These are phyloP conservation scores for Sander vitreus DNA, from an alignment of 2,113 vertebrate genomes.

Conservation along the genomic window DNA sequence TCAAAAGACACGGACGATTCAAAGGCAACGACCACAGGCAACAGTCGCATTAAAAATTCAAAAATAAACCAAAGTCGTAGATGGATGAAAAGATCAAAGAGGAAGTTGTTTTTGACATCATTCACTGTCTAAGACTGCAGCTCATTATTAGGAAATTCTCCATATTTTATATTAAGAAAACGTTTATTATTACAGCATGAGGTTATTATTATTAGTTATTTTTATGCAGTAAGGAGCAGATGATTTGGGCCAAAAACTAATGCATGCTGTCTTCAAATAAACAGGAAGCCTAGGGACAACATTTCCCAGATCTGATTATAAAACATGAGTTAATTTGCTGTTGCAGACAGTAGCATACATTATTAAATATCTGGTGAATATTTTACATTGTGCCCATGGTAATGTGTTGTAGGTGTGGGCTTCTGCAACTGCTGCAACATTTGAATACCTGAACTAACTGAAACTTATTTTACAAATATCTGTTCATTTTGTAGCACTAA, in stretches of 20 bases:
- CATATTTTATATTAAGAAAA: not conserved
- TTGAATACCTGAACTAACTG: not conserved
- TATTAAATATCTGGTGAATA: slow-evolving; percentile 62
- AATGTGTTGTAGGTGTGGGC: not conserved
- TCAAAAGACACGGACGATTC: slow-evolving; percentile 1
- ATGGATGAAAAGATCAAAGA: not conserved
- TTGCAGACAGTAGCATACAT: slow-evolving; percentile 41
- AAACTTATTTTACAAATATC: not conserved
- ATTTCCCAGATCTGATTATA: slow-evolving; percentile 32
- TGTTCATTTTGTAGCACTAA: not conserved
- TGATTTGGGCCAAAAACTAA: not conserved
- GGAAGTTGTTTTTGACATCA: not conserved
- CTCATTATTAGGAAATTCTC: not conserved
- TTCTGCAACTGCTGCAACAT: slow-evolving; percentile 7
- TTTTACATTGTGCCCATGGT: slow-evolving; percentile 23
- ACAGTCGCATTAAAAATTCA: not conserved
- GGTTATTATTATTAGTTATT: not conserved
- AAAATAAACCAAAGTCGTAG: not conserved
- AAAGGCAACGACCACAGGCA: not conserved
- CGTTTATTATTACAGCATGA: not conserved
- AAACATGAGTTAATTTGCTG: slow-evolving; percentile 47
- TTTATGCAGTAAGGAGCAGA: not conserved
- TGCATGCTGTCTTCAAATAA: slow-evolving; percentile 5
- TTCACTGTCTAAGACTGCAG: not conserved
- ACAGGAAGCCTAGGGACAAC: slow-evolving; percentile 33